Base-by-base conservation (phyloP, 2,797 vertebrate species). In the Acanthurus leucopareius region DNA sequence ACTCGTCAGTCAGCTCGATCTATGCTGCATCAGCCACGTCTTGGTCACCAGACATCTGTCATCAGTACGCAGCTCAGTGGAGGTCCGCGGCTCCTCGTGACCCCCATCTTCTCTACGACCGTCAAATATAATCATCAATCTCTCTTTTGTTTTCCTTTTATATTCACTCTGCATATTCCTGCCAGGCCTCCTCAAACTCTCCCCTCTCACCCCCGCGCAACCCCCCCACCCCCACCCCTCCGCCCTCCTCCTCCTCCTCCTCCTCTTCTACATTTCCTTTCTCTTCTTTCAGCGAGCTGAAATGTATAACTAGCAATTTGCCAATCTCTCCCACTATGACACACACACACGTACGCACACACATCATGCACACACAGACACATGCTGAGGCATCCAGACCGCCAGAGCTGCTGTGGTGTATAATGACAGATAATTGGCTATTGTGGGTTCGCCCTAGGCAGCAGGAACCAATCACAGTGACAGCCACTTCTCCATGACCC, bases 381-480 rank as follows among this genome's bases (percentile, higher is more conserved):
- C 76, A 80, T 53, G 75, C 74, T 78, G 64, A 86, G 76, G 69
- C 77, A 84, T 88, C 77, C 87, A 90, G 88, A 83, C 91, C 85
- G 11, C 91, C 72, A 87, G 86, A 91, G 90, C 83, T 91, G 88
- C 89, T 75, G 88, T 90, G 92, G 88, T 84, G 89, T 90, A 93
- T 94, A 93, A 94, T 94, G 91, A 92, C 90, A 91, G 89, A 94
- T 94, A 94, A 94, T 94, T 93, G 92, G 89, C 86, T 86, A 86
- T 93, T 92, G 89, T 90, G 92, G 91, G 78, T 92, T 93, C 16
- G 74, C 89, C 90, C 82, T 89, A 74, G 54, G 88, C 92, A 91
- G 84, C 86, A 84, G 81, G 88, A 94, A 91, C 90, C 93, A 91
- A 93, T 94, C 92, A 91, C 82, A 83, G 78, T 91, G 91, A 94